Base-by-base conservation (phyloP, 2,888 invertebrate species). In the Ichneumon xanthorius region DNA sequence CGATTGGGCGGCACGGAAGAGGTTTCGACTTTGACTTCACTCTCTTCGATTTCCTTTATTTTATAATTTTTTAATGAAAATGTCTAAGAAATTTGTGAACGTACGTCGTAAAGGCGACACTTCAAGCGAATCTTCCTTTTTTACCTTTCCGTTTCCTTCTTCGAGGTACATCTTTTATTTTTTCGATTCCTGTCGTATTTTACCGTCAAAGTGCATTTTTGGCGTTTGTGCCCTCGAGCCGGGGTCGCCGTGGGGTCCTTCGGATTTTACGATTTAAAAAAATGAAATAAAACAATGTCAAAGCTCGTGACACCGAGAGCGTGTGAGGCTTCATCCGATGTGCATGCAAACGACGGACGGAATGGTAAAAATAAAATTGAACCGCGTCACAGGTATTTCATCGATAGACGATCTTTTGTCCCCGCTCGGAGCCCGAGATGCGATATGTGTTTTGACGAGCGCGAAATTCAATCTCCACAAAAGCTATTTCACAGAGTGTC, bases 81-180 rank as follows among this genome's bases (percentile, higher is more conserved):
- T 40, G 40, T 50, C 11, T 30, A 30, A 73, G 30, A 80, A 58
- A 45, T 22, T 30, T 40, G 16, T 19, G 19, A 16, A 58, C 58
- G 48, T 71, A n/a, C 40, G 58, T 67, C 72, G 48, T 78, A 58
- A 58, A 72, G 40, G 45, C 77, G 70, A 78, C 65, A 67, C 6
- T 76, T 37, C 22, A 3, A 53, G n/a, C 16, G n/a, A 30, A 63
- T 50, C 50, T 70, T 22, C 50, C 71, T 53, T 76, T 40, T 63
- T 26, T n/a, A 9, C 45, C 0, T 26, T 55, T 55, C 9, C n/a
- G 26, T 76, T 63, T 63, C 45, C 37, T 45, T 14, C 82, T 71
- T 82, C 77, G 76, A 50, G 55, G 63, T 50, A 50, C 26, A n/a
- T 22, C 19, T 26, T 53, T 37, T 37, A 68, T 75, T 75, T 68